Base-by-base conservation (phyloP, 1,140 invertebrate species). In the Pseudomyrmex concolor region DNA sequence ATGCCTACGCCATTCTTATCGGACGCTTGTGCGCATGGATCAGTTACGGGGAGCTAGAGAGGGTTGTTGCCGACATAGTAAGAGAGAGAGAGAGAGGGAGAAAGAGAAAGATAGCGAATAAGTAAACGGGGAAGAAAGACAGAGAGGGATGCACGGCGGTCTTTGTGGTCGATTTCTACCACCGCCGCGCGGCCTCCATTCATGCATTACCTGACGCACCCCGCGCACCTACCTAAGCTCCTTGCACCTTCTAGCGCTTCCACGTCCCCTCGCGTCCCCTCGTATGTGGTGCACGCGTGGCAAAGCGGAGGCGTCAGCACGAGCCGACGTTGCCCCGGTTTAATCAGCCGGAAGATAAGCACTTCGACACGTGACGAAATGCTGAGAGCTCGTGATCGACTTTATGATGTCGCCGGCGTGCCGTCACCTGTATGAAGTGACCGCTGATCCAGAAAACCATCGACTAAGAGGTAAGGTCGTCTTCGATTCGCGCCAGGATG, bases 261-360 rank as follows among this genome's bases (percentile, higher is more conserved):
- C 51, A 55, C 68, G 68, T 70, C 17, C 64, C 60, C 19, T 63
- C 48, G 62, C 50, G 60, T 2, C 50, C 22, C 34, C 15, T 54
- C n/a, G 57, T 62, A 70, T 62, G 71, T 81, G 74, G 67, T 86
- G 85, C 81, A 89, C 86, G 86, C 90, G 89, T 91, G 87, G 51
- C 74, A 85, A 17, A 83, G 87, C 89, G 91, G 89, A 90, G 91
- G 90, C 89, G 89, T 84, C 73, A 85, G 86, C 84, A 88, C 60
- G 84, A 86, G 80, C 77, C 68, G 68, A 84, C 63, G 86, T 81
- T 72, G 86, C 43, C 76, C 83, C 83, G 73, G 66, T 82, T 80
- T 87, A 87, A 88, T 87, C 86, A 81, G 51, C 82, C 74, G 70
- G 76, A 66, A 87, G 82, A 87, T 74, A 55, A 64, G 66, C 74